Base-by-base conservation (phyloP, 2,888 invertebrate species). In the Stenotaenia linearis region DNA sequence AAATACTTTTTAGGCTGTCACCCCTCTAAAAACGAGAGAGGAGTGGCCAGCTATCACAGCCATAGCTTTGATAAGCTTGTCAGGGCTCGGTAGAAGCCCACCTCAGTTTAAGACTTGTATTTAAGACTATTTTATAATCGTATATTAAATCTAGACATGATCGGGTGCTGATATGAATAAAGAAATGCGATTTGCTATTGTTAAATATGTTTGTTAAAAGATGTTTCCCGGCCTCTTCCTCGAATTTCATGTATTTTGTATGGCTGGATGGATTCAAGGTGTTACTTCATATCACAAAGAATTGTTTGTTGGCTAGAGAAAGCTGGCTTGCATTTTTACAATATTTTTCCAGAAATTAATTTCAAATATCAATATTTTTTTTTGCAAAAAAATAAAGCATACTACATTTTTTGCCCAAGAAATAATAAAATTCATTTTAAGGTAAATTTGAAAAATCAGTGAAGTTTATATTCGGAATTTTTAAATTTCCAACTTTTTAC, bases 11-110 rank as follows among this genome's bases (percentile, higher is more conserved):
- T 69, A 79, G 79, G 79, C 79, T 79, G 79, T 79, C 79, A 79
- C 79, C 79, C 79, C 35, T 79, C 75, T 35, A 7, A 23, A 18
- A 37, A 77, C 32, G 12, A n/a, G 32, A 23, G 79, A 79, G 79
- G 78, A 75, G 80, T 80, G 80, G 80, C 56, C 79, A 80, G 80
- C 80, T 80, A 80, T 80, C 80, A 80, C 80, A 80, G 80, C 80
- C 79, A 80, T 80, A 76, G 79, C 80, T 80, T 80, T 80, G 80
- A 80, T 79, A 80, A 80, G 80, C 80, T 79, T 76, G 80, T 77
- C 75, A 74, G 61, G 79, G 75, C 25, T 75, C 37, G 28, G 79
- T 61, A 32, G 61, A 23, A 69, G 30, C 78, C 78, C 78, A 50
- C 56, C 69, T 69, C 69, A 69, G 69, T 69, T 69, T 69, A 69